phyloP scores from a whole-genome alignment of 35 echinoderm and acorn worm species.

The Ophioderma brevispina region DNA sequence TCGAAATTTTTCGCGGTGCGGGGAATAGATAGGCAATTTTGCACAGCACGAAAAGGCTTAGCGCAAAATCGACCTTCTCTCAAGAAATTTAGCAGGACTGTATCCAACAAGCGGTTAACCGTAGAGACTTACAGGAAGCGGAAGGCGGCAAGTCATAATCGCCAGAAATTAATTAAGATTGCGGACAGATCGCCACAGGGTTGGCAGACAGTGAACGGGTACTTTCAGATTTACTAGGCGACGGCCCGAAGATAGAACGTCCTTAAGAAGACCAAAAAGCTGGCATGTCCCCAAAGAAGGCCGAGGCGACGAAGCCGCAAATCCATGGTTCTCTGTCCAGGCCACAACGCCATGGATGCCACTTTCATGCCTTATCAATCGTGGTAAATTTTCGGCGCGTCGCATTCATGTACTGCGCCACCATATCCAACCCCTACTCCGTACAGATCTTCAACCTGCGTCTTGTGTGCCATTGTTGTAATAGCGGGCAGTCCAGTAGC shows the following conservation, averaged over 20 bases:
- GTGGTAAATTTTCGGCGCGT: slow-evolving; percentile 18
- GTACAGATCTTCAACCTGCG: background rate
- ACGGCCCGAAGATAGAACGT: slow-evolving; percentile 9
- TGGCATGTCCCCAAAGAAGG: slow-evolving; percentile 23
- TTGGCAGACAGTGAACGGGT: slow-evolving; percentile 34
- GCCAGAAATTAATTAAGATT: background rate
- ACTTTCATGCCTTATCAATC: background rate
- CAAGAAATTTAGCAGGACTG: no score
- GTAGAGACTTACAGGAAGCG: no score
- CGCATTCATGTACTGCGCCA: background rate
- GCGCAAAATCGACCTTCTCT: no score
- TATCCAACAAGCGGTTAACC: no score
- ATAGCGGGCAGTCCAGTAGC: slow-evolving; percentile 10
- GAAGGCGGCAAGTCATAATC: background rate
- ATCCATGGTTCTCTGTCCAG: background rate
- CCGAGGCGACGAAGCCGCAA: background rate
- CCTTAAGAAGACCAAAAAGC: background rate
- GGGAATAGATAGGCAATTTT: no score
- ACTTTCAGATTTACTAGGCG: slow-evolving; percentile 13
- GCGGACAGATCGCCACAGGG: slow-evolving; percentile 42
- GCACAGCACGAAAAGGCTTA: no score
- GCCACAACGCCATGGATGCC: background rate
- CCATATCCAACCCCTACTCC: background rate
- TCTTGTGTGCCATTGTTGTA: slow-evolving; percentile 41
- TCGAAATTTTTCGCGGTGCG: no score